Base-by-base conservation (phyloP, 2,888 invertebrate species). In the Heliothis peltigera region DNA sequence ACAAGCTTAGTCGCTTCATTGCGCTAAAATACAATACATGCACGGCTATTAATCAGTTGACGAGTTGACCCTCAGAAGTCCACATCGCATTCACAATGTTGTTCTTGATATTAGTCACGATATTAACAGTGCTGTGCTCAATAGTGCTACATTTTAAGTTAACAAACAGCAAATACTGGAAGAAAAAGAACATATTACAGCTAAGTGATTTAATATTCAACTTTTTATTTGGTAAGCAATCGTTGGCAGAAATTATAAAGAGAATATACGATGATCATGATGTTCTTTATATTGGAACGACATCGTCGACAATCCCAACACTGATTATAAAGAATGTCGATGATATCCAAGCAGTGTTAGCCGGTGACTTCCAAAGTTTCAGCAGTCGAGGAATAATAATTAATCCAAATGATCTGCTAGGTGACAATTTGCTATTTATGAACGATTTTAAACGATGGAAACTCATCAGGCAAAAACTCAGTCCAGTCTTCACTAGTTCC, bases 361-460 rank as follows among this genome's bases (percentile, higher is more conserved):
- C 85, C 19, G 75, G 84, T 57, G 89, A 92, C 49, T 91, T 91
- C 32, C 86, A 87, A 71, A 89, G 83, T 56, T 92, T 92, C 60
- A 71, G 87, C 56, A 84, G 80, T 17, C 86, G 92, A 5, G 92
- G 92, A 4, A 79, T 90, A 7, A 46, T 62, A 0, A 66, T 78
- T 0, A 92, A 89, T 54, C 61, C 85, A 2, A 85, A 84, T 28
- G 92, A 93, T 58, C 43, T 84, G 7, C 64, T 93, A 32, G 85
- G 87, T 4, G 86, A 92, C 47, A 92, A 89, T 55, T 48, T 92
- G 3, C 63, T 92, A 4, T 87, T 91, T 12, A 89, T 85, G 18
- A 84, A 89, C 39, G 83, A 93, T 19, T 91, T 85, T 58, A 53
- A 73, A 12, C 84, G 84, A 42, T 95, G 94, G 95, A 90, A 89